A percentile compares a stretch with the other conserved stretches of the same genome.
Evolutionary conservation across 2,113 vertebrate species (phyloP).

Genomic region (Percopsis transmontana): DNA sequence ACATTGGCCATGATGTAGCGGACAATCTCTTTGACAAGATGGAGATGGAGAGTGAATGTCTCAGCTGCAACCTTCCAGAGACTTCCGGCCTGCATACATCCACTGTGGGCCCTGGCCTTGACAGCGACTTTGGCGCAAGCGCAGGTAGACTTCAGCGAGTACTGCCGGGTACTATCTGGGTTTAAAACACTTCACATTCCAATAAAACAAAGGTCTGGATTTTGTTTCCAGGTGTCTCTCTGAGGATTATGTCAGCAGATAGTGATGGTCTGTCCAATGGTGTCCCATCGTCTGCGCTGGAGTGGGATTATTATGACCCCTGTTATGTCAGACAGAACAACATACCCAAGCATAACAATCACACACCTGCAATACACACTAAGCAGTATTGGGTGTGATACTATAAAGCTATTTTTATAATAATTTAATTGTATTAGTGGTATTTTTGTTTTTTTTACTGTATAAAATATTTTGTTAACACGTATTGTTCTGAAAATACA

Average conservation of each 20-base stretch:
- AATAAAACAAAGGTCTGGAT: neutral
- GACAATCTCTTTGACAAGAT: constrained; percentile 50
- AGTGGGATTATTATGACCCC: constrained; percentile 86
- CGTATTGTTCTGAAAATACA: constrained; percentile 1
- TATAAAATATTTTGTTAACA: neutral
- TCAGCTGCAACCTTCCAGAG: constrained; percentile 51
- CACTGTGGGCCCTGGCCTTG: constrained; percentile 75
- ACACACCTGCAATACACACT: constrained; percentile 62
- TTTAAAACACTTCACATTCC: neutral
- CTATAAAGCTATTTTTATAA: neutral
- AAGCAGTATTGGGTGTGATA: constrained; percentile 80
- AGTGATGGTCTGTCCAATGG: constrained; percentile 75
- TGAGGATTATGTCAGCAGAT: constrained; percentile 81
- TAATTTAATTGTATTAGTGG: constrained; percentile 32
- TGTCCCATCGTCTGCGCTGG: constrained; percentile 65
- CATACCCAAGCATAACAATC: constrained; percentile 69
- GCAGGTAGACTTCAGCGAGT: constrained; percentile 67
- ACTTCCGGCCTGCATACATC: constrained; percentile 53
- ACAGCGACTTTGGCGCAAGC: constrained; percentile 85
- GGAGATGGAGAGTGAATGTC: constrained; percentile 64
- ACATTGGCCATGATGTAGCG: constrained; percentile 22
- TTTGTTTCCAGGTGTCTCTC: constrained; percentile 75
- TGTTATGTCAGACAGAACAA: constrained; percentile 78
- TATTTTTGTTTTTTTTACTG: constrained; percentile 13
- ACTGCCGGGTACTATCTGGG: neutral